A percentile compares a stretch with the other conserved stretches of the same genome.
phyloP scores from a whole-genome alignment of 2,888 invertebrate species.

The Falcaria lacertinaria region DNA sequence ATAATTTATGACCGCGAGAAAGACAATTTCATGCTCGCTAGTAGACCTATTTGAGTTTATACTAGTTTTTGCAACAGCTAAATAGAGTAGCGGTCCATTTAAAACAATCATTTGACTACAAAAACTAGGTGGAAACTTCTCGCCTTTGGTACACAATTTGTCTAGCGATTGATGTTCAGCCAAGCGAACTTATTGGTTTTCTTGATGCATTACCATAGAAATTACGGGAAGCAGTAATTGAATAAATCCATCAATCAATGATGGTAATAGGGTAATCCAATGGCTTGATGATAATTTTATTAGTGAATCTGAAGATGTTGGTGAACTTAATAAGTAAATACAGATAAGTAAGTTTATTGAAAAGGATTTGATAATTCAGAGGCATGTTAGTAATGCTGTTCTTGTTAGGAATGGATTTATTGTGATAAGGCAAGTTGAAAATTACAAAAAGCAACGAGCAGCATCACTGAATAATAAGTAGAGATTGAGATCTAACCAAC shows the following conservation, averaged over 20 bases:
- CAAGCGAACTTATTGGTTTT: slow-evolving; percentile 15
- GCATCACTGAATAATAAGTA: slow-evolving; percentile 62
- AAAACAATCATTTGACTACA: slow-evolving; percentile 15
- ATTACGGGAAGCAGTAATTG: slow-evolving; percentile 29
- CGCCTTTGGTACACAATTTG: slow-evolving; percentile 29
- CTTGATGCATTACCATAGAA: slow-evolving; percentile 27
- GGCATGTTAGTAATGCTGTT: not conserved
- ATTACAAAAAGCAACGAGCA: slow-evolving; percentile 44
- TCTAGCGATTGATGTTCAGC: slow-evolving; percentile 17
- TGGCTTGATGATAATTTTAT: slow-evolving; percentile 29
- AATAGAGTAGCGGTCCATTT: slow-evolving; percentile 13
- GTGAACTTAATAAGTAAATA: not conserved
- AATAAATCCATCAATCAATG: slow-evolving; percentile 38
- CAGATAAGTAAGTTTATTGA: too few species aligned
- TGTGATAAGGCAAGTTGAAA: slow-evolving; percentile 33
- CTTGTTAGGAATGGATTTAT: slow-evolving; percentile 22
- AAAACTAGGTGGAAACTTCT: slow-evolving; percentile 20
- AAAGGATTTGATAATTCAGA: too few species aligned
- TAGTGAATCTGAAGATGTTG: not conserved
- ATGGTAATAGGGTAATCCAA: slow-evolving; percentile 25
- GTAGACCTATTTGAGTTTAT: slow-evolving; percentile 33
- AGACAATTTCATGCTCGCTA: slow-evolving; percentile 63
- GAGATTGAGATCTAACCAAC: slow-evolving; percentile 68
- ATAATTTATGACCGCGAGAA: slow-evolving; percentile 67
- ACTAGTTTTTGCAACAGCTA: slow-evolving; percentile 25